Evolutionary conservation across 2,888 invertebrate species (phyloP), one percentile per base, ranked within the genome.

Genomic region (Tetragnatha montana): DNA sequence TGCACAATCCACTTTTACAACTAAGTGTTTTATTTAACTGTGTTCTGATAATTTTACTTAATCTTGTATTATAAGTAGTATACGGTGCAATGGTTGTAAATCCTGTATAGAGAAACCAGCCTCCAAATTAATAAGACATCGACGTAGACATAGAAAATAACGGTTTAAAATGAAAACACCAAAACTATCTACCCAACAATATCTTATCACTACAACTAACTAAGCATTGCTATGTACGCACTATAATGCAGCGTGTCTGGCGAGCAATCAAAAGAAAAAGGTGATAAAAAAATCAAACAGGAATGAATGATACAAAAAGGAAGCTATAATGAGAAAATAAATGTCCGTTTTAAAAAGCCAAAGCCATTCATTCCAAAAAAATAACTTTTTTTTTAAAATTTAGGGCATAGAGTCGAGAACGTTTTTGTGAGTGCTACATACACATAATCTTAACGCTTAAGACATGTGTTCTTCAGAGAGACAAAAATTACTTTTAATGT

Each of bases 141-240:
- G 35, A 35, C 2, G 60, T 8, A 60, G 7, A 60, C 60, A 60
- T 17, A 60, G 17, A 10, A 60, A 60, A 17, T 60, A 60, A 35
- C 35, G 35, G 35, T 35, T 2, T 35, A 35, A 35, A 35, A 35
- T 35, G 35, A 35, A 35, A 73, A n/a, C 12, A 73, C 21, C 73
- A 79, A 60, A 19, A 79, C 35, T 35, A 80, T 21, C 47, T 80
- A 69, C 35, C 35, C 60, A 78, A 51, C 22, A 78, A 10, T 22
- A 14, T 68, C 76, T 76, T 68, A 60, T 60, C 60, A 60, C 60
- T 60, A 75, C 83, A 80, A 22, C 80, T 80, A 79, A 70, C 76
- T 22, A 84, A 88, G 81, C 83, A 88, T 88, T 88, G 88, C 88
- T 88, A 79, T 74, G 71, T 79, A 79, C 88, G 74, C 83, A 80